These are phyloP conservation scores for Campaea margaritaria DNA, from an alignment of 2,888 invertebrate genomes.

Conservation along the genomic window DNA sequence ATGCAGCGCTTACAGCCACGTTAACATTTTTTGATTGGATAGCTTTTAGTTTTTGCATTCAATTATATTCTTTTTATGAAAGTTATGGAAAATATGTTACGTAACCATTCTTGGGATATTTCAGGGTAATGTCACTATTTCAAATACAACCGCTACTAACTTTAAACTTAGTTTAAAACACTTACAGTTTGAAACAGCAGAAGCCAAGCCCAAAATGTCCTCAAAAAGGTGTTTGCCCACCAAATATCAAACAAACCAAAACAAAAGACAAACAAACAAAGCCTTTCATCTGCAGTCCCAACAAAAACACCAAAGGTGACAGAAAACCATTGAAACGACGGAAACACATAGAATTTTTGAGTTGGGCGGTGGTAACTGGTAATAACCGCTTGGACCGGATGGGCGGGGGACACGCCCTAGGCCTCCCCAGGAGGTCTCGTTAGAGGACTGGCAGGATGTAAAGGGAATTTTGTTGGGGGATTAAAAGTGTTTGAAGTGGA, in stretches of 20 bases:
- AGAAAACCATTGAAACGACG: constrained; percentile 1
- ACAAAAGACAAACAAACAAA: constrained; percentile 12
- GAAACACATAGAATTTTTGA: constrained; percentile 6
- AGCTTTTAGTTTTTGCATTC: too few relatives aligned
- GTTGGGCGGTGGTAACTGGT: constrained; percentile 25
- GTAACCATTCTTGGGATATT: too few relatives aligned
- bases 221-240: constrained; percentile 7
- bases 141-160: too few relatives aligned
- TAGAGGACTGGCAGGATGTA: constrained; percentile 27
- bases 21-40: too few relatives aligned
- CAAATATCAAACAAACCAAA: background rate
- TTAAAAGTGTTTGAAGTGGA: background rate
- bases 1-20: too few relatives aligned
- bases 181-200: too few relatives aligned
- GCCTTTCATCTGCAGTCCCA: background rate
- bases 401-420: constrained; percentile 37
- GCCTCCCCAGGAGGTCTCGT: constrained; percentile 38
- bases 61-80: too few relatives aligned
- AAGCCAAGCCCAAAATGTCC: too few relatives aligned
- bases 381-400: constrained; percentile 38
- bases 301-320: constrained; percentile 9
- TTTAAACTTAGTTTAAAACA: background rate
- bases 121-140: too few relatives aligned
- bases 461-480: constrained; percentile 1
- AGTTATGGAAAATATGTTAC: too few relatives aligned